Conservation (phyloP, 2,888 invertebrate genomes). For the Lycophotia porphyrea region DNA sequence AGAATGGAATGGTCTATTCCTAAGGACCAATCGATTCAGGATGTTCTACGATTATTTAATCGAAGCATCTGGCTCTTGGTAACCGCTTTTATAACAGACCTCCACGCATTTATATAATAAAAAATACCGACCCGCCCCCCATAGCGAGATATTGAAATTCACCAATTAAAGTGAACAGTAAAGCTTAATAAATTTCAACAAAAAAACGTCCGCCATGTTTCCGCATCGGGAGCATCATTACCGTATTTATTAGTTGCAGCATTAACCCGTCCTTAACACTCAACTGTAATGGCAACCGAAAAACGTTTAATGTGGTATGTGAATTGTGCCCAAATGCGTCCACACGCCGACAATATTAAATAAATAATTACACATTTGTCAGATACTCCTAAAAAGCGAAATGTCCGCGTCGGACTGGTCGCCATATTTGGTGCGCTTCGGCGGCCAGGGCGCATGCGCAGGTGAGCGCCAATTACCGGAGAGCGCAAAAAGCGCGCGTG, state of each 20-base stretch:
- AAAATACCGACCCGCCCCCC: conserved; percentile 56
- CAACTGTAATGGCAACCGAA: conserved; percentile 76
- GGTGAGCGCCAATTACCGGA: conserved; percentile 88
- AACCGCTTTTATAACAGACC: conserved; percentile 24
- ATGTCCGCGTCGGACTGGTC: conserved; percentile 79
- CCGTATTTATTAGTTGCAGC: conserved; percentile 72
- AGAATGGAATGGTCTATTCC: conserved; percentile 33
- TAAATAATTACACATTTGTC: conserved; percentile 91
- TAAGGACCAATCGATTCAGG: conserved; percentile 32
- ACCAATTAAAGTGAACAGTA: conserved; percentile 76
- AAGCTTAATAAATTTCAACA: conserved; percentile 75
- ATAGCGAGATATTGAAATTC: conserved; percentile 69
- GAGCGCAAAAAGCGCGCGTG: conserved; percentile 85
- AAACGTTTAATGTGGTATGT: conserved; percentile 82
- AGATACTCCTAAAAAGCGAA: conserved; percentile 88
- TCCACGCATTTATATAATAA: conserved; percentile 8
- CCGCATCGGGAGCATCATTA: conserved; percentile 69
- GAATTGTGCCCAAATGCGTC: conserved; percentile 88
- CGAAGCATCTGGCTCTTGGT: not conserved
- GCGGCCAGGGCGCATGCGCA: conserved; percentile 78
- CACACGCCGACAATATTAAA: conserved; percentile 84
- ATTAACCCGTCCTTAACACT: conserved; percentile 76
- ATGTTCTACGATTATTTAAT: conserved; percentile 13
- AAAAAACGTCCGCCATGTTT: conserved; percentile 66
- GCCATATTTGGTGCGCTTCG: conserved; percentile 85